Conservation (phyloP, 1,140 invertebrate species). For the Spodoptera frugiperda region DNA sequence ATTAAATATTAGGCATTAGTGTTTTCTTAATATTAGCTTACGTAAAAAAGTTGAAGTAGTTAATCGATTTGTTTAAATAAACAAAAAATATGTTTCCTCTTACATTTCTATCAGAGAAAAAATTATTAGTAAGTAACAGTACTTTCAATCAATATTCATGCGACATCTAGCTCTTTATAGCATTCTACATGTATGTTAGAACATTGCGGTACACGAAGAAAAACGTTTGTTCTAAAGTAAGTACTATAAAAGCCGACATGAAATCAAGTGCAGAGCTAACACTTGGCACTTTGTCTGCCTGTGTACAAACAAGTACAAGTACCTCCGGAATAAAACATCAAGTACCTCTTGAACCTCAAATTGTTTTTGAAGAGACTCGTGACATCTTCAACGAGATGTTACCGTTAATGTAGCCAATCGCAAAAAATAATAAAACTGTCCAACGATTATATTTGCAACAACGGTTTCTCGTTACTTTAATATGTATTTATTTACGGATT, state of each 20-base stretch:
- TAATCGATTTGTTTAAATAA: no score
- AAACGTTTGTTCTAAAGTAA: slow-evolving; percentile 11
- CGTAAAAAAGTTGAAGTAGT: no score
- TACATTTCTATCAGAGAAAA: no score
- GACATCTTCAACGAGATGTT: slow-evolving; percentile 50
- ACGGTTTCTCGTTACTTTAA: no score
- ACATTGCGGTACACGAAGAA: slow-evolving; percentile 11
- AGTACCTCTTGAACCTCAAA: slow-evolving; percentile 51
- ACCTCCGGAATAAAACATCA: slow-evolving; percentile 59
- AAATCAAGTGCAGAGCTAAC: slow-evolving; percentile 47
- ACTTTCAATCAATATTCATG: no score
- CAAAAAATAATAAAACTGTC: not conserved
- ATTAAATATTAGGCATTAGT: no score
- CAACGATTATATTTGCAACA: not conserved
- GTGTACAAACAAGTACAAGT: slow-evolving; percentile 64
- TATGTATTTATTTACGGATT: no score
- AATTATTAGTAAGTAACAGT: no score
- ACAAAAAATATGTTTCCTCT: no score
- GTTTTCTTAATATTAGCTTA: no score
- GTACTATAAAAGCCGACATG: slow-evolving; percentile 1
- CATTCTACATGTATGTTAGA: no score
- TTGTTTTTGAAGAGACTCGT: slow-evolving; percentile 55
- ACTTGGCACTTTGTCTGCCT: slow-evolving; percentile 62
- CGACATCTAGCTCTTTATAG: no score
- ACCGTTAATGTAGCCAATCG: slow-evolving; percentile 55